Evolutionary conservation across 1,140 invertebrate genomes (phyloP).

Genomic region (Oscheius sp.): DNA sequence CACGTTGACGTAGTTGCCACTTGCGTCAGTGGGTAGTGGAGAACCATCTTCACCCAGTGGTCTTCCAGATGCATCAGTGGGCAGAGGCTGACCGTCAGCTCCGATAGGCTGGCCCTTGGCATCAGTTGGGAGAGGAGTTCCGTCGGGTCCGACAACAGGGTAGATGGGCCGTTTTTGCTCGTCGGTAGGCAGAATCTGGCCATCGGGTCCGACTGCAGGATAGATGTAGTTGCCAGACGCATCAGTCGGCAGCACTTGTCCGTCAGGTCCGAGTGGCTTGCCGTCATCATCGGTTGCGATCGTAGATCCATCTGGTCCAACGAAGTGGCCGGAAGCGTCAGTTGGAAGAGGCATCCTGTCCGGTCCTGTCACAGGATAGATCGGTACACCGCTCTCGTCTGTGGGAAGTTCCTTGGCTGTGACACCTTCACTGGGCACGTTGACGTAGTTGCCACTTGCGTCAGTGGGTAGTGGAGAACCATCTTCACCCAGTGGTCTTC

Average conservation of each 20-base stretch:
- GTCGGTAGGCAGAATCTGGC: slow-evolving; percentile 32
- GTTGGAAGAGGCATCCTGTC: slow-evolving; percentile 41
- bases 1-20: too few relatives aligned
- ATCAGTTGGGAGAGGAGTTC: slow-evolving; percentile 37
- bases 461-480: slow-evolving; percentile 37
- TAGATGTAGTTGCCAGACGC: slow-evolving; percentile 39
- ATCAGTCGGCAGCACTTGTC: slow-evolving; percentile 25
- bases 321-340: slow-evolving; percentile 32
- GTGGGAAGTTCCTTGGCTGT: slow-evolving; percentile 17
- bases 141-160: slow-evolving; percentile 42
- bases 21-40: slow-evolving; percentile 45
- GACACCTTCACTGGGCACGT: slow-evolving; percentile 2
- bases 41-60: slow-evolving; percentile 29
- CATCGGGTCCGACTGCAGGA: slow-evolving; percentile 31
- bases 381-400: slow-evolving; percentile 4
- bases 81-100: slow-evolving; percentile 34
- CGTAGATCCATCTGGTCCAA: slow-evolving; percentile 12
- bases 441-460: slow-evolving; percentile 10
- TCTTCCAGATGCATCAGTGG: slow-evolving; percentile 25
- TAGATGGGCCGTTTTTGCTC: slow-evolving; percentile 1
- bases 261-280: slow-evolving; percentile 27
- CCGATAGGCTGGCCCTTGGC: slow-evolving; percentile 9
- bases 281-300: slow-evolving; percentile 22
- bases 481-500: slow-evolving; percentile 22
- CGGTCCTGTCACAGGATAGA: slow-evolving; percentile 28